Evolutionary conservation across 2,888 invertebrate genomes (phyloP), one percentile per base, ranked within the genome.

Genomic region (Slavum lentiscoides): DNA sequence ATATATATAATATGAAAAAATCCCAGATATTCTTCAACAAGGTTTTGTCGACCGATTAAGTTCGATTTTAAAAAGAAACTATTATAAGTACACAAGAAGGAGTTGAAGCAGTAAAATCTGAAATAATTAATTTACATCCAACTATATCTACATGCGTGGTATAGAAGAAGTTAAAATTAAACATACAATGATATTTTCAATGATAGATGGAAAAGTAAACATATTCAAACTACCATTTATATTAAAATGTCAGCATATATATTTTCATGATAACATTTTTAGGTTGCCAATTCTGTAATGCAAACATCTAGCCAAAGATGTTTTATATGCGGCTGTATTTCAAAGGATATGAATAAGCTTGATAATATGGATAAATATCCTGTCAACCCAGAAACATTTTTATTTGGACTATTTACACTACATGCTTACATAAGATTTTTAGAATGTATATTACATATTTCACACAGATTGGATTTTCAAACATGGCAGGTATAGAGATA

Each of bases 241-340:
- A 66, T 66, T 66, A 37, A 66, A 37, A 66, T 66, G n/a, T 43
- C 39, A 66, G 66, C 37, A 39, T 43, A 43, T 67, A 67, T n/a
- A n/a, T n/a, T 67, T 67, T 67, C 66, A 67, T 67, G 39, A 67
- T 67, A n/a, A 67, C 66, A 67, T 43, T 67, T 67, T 67, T 67
- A 67, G 43, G 66, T 67, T 17, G 66, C 66, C 37, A 43, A 67
- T 67, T 67, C 66, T 19, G n/a, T 67, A 67, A 19, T 43, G 19
- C 9, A 67, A 39, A 67, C 66, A 64, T 64, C 64, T 37, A 64
- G 64, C 37, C 64, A 64, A 64, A 59, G n/a, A 59, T 59, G 59
- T 21, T 59, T 59, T n/a, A n/a, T 21, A 59, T 21, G 21, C 9
- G 59, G 64, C 23, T 64, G 64, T 64, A 64, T 37, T 64, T 37